Percentiles rank a stretch among this genome's conserved stretches.
Conservation (phyloP, 2,113 vertebrate species). For the Heterotis niloticus region DNA sequence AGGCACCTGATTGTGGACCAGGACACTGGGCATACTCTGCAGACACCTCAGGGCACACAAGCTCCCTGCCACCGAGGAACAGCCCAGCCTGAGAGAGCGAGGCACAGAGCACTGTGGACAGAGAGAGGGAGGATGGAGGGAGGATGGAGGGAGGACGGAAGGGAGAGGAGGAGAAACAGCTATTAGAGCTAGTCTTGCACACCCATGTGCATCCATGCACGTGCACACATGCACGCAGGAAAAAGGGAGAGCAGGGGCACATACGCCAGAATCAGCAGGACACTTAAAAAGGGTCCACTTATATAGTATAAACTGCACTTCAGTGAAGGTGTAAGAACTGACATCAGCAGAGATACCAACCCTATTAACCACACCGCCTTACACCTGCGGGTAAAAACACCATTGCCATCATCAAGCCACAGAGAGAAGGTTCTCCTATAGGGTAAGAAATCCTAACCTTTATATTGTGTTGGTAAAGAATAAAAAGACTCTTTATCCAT, state of each 20-base stretch:
- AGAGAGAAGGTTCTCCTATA: too few relatives aligned
- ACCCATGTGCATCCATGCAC: slow-evolving; percentile 35
- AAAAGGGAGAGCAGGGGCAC: not conserved
- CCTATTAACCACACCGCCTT: too few relatives aligned
- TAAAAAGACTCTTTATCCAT: too few relatives aligned
- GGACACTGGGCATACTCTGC: slow-evolving; percentile 92
- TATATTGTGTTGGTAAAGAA: too few relatives aligned
- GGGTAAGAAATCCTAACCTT: too few relatives aligned
- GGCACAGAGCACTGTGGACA: slow-evolving; percentile 99
- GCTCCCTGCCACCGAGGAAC: slow-evolving; percentile 99
- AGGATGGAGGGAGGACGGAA: slow-evolving; percentile 71
- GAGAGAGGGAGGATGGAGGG: slow-evolving; percentile 83
- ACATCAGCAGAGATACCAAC: too few relatives aligned
- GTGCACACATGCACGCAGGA: not conserved
- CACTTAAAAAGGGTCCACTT: not conserved
- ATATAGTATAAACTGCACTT: not conserved
- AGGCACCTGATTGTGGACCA: slow-evolving; percentile 96
- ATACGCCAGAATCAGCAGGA: not conserved
- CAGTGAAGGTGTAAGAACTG: too few relatives aligned
- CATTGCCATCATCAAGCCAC: too few relatives aligned
- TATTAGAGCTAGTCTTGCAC: not conserved
- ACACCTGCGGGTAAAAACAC: too few relatives aligned
- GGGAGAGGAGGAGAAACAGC: slow-evolving; percentile 9
- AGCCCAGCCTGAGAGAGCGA: slow-evolving; percentile 99
- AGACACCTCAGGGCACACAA: slow-evolving; percentile 99